Conservation (phyloP, 2,888 invertebrate genomes). For the Acanthosoma haemorrhoidale region DNA sequence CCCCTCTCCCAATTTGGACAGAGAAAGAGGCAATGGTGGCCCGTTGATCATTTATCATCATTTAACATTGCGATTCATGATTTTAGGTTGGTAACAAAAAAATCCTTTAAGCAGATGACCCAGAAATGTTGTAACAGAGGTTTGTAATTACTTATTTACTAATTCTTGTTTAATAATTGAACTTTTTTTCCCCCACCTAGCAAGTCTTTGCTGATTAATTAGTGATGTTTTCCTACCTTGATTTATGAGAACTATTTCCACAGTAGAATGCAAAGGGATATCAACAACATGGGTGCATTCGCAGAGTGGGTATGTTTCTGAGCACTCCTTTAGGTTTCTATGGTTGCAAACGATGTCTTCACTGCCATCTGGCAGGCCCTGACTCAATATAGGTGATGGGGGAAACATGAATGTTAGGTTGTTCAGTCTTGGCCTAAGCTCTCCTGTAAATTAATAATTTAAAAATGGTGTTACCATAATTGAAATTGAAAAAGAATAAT, state of each 20-base stretch:
- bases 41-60: no score
- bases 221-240: conserved; percentile 54
- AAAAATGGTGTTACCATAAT: no score
- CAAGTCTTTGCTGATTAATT: background rate
- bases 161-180: background rate
- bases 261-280: conserved; percentile 60
- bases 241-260: conserved; percentile 69
- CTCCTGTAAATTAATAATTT: background rate
- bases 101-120: no score
- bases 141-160: no score
- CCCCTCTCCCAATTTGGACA: no score
- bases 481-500: no score
- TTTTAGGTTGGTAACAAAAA: no score
- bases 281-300: conserved; percentile 70
- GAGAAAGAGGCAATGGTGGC: no score
- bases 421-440: conserved; percentile 52
- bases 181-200: background rate
- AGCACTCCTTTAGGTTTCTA: conserved; percentile 32
- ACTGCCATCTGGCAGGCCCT: conserved; percentile 54
- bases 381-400: conserved; percentile 70
- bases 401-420: conserved; percentile 72
- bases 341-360: conserved; percentile 51
- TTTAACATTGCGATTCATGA: no score
- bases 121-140: no score
- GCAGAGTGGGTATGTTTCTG: conserved; percentile 48